Percentiles rank a stretch among this genome's conserved stretches.
Conservation (phyloP, 2,888 invertebrate genomes). For the Apocheima hispidaria region DNA sequence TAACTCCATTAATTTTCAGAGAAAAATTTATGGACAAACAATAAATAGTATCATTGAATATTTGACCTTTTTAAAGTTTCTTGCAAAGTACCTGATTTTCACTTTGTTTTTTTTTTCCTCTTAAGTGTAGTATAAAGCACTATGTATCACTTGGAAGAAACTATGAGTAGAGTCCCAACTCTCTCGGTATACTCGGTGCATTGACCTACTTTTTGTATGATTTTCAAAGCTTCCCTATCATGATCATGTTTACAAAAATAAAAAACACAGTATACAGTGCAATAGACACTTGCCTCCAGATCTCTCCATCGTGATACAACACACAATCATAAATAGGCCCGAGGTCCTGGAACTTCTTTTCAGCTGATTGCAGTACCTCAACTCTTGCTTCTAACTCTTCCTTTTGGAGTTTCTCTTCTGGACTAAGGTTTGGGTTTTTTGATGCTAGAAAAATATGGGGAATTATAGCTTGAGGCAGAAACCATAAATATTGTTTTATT, state of each 20-base stretch:
- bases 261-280: conserved; percentile 3
- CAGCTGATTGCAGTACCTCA: conserved; percentile 92
- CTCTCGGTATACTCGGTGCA: too few species aligned
- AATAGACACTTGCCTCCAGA: conserved; percentile 89
- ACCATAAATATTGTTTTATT: too few species aligned
- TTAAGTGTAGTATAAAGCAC: too few species aligned
- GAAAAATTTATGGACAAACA: too few species aligned
- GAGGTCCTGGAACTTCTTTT: conserved; percentile 94
- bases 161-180: too few species aligned
- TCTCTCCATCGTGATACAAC: conserved; percentile 95
- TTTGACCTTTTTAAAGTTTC: too few species aligned
- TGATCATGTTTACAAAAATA: conserved; percentile 14
- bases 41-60: too few species aligned
- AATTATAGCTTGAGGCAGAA: neutral
- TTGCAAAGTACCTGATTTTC: too few species aligned
- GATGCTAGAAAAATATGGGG: conserved; percentile 56
- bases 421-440: conserved; percentile 79
- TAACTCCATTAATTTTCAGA: too few species aligned
- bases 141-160: too few species aligned
- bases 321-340: conserved; percentile 98
- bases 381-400: conserved; percentile 96
- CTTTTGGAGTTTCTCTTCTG: conserved; percentile 92
- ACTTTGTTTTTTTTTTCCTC: too few species aligned
- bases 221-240: neutral
- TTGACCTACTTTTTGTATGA: too few species aligned